Evolutionary conservation across 2,113 vertebrate genomes (phyloP).

Genomic region (Sarotherodon lohbergeri): DNA sequence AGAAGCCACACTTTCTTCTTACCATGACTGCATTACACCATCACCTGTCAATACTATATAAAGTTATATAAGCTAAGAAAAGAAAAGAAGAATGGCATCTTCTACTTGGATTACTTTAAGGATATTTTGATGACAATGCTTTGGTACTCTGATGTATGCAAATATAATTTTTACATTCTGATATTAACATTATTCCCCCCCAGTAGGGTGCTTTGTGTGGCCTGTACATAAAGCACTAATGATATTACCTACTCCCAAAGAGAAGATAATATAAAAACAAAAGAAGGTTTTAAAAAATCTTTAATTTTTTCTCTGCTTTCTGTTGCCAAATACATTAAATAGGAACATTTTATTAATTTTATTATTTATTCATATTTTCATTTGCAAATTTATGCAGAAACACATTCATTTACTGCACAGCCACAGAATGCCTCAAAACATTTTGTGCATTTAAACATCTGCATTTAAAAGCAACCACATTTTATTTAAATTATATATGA

Average conservation of each 20-base stretch:
- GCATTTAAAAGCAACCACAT: not conserved
- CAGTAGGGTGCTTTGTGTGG: not conserved
- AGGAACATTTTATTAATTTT: constrained; percentile 3
- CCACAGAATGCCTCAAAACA: not conserved
- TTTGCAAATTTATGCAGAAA: not conserved
- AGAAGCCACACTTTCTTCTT: not conserved
- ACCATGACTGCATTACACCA: not conserved
- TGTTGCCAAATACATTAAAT: not conserved
- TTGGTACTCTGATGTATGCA: not conserved
- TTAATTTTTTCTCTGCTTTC: not conserved
- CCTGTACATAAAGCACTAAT: not conserved
- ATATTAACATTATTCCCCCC: not conserved
- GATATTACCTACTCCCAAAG: not conserved
- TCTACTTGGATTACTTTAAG: too few species aligned
- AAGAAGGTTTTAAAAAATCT: not conserved
- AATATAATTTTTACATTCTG: not conserved
- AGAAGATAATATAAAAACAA: not conserved
- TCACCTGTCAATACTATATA: not conserved
- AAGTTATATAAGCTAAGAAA: not conserved
- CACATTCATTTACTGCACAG: not conserved
- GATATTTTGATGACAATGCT: too few species aligned
- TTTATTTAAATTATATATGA: not conserved
- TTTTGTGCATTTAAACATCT: not conserved
- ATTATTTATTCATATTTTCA: constrained; percentile 17
- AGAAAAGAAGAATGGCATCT: not conserved